phyloP scores from a whole-genome alignment of 64 coral and sea anemone genomes.

The Trachythela sp. region DNA sequence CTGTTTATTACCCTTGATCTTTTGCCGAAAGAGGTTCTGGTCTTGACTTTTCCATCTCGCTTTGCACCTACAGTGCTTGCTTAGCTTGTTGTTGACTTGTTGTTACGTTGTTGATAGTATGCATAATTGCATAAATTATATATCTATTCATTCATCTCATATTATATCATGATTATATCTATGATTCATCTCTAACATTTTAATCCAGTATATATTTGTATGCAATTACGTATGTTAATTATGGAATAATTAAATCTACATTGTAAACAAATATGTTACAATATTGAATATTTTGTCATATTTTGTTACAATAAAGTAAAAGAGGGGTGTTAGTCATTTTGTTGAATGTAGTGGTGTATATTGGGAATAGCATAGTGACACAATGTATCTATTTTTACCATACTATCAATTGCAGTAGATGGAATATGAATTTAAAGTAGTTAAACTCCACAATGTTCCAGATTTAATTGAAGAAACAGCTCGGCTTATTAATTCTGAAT shows the following conservation, averaged over 20 bases:
- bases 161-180: no score
- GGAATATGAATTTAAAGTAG: constrained; percentile 22
- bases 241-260: no score
- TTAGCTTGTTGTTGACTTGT: no score
- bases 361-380: neutral
- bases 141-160: no score
- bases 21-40: constrained; percentile 92
- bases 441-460: constrained; percentile 45
- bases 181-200: no score
- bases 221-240: no score
- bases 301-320: neutral
- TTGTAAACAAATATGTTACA: neutral
- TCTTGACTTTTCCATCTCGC: constrained; percentile 51
- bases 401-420: no score
- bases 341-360: neutral
- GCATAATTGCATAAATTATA: neutral
- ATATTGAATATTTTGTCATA: neutral
- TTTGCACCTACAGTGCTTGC: no score
- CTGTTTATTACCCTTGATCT: constrained; percentile 68
- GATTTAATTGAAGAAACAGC: constrained; percentile 54
- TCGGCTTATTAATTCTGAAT: constrained; percentile 62
- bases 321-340: no score
- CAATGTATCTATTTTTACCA: neutral
- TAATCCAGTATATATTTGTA: no score
- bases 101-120: no score